These are phyloP conservation scores for Geotrupes spiniger DNA, from an alignment of 2,888 invertebrate species.

Conservation along the genomic window DNA sequence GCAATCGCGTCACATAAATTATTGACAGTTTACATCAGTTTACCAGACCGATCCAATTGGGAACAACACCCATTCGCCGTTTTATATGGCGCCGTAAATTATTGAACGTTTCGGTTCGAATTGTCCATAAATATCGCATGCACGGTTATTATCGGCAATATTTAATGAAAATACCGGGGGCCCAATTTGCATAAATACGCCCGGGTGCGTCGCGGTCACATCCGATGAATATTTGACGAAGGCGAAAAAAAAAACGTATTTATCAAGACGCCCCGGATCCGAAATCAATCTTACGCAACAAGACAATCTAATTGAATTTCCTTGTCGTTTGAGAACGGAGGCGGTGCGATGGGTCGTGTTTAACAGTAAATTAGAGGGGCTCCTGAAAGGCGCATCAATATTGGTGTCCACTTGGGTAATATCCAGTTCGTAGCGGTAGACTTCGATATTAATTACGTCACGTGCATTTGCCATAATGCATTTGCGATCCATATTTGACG, in stretches of 20 bases:
- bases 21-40: background rate
- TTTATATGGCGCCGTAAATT: background rate
- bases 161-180: background rate
- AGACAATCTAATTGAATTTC: slow-evolving; percentile 17
- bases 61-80: background rate
- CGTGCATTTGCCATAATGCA: too few species aligned
- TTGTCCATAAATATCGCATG: background rate
- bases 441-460: background rate
- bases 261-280: background rate
- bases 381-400: slow-evolving; percentile 1
- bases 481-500: too few species aligned
- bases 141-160: background rate
- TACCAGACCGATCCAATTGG: background rate
- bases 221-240: slow-evolving; percentile 1
- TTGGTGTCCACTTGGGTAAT: background rate
- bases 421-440: background rate
- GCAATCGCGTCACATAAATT: too few species aligned
- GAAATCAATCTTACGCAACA: slow-evolving; percentile 17
- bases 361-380: slow-evolving; percentile 3
- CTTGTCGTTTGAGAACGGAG: slow-evolving; percentile 11
- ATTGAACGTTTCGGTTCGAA: background rate
- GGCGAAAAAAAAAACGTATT: background rate
- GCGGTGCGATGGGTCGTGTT: slow-evolving; percentile 2
- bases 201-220: too few species aligned
- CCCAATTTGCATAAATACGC: background rate